Conservation (phyloP, 2,113 vertebrate genomes). For the Elgaria multicarinata region DNA sequence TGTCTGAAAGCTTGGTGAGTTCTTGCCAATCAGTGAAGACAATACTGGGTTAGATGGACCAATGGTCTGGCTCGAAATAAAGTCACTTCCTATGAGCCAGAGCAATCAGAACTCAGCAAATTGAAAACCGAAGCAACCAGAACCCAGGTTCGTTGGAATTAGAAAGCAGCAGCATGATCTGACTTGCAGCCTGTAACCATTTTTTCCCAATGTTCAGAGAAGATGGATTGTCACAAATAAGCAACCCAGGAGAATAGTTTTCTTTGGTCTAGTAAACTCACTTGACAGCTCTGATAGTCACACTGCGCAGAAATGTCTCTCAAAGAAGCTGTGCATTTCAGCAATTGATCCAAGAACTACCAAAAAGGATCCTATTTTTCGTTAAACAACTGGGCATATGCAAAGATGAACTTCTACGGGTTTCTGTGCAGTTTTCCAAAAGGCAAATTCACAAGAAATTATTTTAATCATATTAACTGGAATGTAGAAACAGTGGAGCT, state of each 20-base stretch:
- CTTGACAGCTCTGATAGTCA: background rate
- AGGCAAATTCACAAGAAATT: background rate
- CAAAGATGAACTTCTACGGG: background rate
- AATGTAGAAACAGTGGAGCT: background rate
- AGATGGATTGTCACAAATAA: background rate
- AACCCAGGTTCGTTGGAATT: background rate
- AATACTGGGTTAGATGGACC: background rate
- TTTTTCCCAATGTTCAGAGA: background rate
- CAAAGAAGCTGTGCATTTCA: background rate
- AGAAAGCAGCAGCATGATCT: background rate
- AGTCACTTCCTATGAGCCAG: background rate
- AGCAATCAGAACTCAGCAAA: background rate
- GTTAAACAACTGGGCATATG: background rate
- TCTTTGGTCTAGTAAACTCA: background rate
- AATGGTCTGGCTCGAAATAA: background rate
- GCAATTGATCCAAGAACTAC: background rate
- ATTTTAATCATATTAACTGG: background rate
- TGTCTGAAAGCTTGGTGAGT: background rate
- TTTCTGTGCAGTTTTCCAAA: background rate
- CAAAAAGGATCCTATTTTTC: background rate
- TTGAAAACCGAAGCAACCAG: no score
- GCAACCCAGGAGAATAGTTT: background rate
- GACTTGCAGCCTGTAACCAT: background rate
- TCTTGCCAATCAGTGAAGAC: background rate
- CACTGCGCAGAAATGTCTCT: background rate